Base-by-base conservation (phyloP, 1,140 invertebrate genomes). In the Eumeta japonica region DNA sequence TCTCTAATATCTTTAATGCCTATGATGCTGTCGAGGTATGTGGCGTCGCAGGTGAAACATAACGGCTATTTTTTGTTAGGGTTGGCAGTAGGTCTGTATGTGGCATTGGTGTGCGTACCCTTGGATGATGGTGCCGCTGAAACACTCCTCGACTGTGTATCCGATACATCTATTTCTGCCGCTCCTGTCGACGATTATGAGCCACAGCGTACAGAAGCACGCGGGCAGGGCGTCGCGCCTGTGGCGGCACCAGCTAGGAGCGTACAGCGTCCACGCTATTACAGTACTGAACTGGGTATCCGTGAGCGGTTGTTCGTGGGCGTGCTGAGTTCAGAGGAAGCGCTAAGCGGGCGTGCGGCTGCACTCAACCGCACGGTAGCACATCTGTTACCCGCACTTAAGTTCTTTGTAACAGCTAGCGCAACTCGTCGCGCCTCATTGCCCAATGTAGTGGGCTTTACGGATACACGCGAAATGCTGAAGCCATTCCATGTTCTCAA, bases 281-380 rank as follows among this genome's bases (percentile, higher is more conserved):
- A 93, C 64, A 91, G 89, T 10, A 93, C 91, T 0, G 93, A 97
- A 71, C 79, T 97, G 18, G 92, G 90, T 1, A 94, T 97, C 31
- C 79, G 86, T 30, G 88, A 93, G 18, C 92, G 92, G 59, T 60
- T 95, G n/a, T 88, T 96, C 52, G 83, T 93, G 12, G 91, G 86
- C 2, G 82, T 94, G 28, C 75, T 94, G 39, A 87, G 88, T 2
- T 85, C 82, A 1, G 81, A 84, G 42, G 79, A 85, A 30, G 83
- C 84, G 45, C 77, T 93, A 4, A 79, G 83, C 39, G 81, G 77
- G 28, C 77, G 85, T 38, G 87, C 83, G 1, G 79, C 88, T 3
- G 87, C 88, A 16, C 64, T 92, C 1, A 94, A 94, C 65, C 84
- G 83, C 55, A 94, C 92, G 5, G 66, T 89, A 5, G 81, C 82